Conservation (phyloP, 2,888 invertebrate species). For the Dysmachus trigonus region DNA sequence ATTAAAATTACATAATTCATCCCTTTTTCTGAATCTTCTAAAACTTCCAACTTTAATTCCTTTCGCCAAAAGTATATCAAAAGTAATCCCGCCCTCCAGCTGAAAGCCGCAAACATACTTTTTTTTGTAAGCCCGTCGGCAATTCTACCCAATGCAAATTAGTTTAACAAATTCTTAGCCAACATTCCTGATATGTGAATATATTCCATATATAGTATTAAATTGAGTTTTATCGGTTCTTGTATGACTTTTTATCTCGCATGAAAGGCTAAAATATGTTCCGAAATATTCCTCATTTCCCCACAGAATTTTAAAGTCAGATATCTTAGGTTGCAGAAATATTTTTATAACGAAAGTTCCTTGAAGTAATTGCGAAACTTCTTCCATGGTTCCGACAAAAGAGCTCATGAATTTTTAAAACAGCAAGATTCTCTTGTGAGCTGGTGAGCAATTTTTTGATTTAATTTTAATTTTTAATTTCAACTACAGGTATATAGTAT, state of each 20-base stretch:
- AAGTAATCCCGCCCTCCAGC: no score
- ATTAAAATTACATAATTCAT: no score
- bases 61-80: no score
- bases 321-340: neutral
- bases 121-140: no score
- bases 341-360: neutral
- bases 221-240: neutral
- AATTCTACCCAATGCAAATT: no score
- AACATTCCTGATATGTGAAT: neutral
- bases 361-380: conserved; percentile 27
- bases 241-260: neutral
- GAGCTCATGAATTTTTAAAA: conserved; percentile 11
- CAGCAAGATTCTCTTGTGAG: neutral
- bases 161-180: no score
- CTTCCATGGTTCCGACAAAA: neutral
- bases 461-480: conserved; percentile 26
- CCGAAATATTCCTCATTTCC: neutral
- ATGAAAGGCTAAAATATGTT: neutral
- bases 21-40: no score
- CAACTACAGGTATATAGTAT: conserved; percentile 10
- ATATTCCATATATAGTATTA: neutral
- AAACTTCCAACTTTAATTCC: no score
- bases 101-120: no score
- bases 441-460: conserved; percentile 21
- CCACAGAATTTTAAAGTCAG: neutral